Percentiles rank a stretch among this genome's conserved stretches.
Conservation (phyloP, 2,797 vertebrate genomes). For the Lepus townsendii region DNA sequence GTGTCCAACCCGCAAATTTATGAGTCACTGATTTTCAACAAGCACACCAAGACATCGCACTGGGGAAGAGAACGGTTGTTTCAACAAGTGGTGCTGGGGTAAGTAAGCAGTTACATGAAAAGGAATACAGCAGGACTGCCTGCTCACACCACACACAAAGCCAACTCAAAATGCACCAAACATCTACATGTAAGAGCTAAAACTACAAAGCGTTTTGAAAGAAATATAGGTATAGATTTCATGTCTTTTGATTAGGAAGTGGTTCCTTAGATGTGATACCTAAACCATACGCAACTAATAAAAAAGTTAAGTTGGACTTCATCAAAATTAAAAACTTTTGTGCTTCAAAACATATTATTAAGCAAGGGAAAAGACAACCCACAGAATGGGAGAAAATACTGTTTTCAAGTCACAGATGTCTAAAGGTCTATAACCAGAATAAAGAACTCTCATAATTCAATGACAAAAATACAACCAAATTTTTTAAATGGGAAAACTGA, state of each 20-base stretch:
- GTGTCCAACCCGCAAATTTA: background rate
- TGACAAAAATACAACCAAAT: constrained; percentile 15
- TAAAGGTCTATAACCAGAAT: background rate
- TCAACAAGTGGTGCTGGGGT: constrained; percentile 8
- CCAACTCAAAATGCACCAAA: constrained; percentile 19
- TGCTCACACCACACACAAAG: constrained; percentile 24
- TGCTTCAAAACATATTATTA: background rate
- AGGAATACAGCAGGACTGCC: background rate
- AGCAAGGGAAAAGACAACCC: background rate
- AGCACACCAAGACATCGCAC: background rate
- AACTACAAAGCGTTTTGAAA: constrained; percentile 20
- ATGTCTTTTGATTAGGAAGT: constrained; percentile 19
- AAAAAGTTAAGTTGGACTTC: constrained; percentile 24
- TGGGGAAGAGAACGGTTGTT: background rate
- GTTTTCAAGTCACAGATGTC: background rate
- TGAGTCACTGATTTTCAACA: constrained; percentile 17
- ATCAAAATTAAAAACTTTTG: constrained; percentile 31
- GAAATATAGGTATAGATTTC: background rate
- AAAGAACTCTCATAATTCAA: constrained; percentile 10
- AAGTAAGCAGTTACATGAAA: background rate
- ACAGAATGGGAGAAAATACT: background rate
- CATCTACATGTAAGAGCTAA: background rate
- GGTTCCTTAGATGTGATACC: constrained; percentile 32
- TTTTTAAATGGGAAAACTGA: constrained; percentile 2
- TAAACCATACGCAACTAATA: background rate